Conservation (phyloP, 1,140 invertebrate species). For the Prorops nasuta region DNA sequence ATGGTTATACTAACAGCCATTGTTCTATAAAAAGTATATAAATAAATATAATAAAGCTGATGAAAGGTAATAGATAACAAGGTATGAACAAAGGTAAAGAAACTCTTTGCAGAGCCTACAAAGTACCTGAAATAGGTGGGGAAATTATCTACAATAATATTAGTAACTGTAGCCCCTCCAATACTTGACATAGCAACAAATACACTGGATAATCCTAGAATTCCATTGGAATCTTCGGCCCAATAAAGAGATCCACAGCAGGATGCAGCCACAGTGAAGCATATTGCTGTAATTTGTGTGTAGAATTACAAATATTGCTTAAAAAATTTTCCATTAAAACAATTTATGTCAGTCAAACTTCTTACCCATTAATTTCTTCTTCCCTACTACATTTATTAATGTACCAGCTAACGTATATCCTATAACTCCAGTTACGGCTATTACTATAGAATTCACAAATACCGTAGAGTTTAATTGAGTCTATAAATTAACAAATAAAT, state of each 20-base stretch:
- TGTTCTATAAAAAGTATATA: conserved; percentile 39
- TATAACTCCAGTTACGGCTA: conserved; percentile 43
- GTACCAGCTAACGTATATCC: conserved; percentile 47
- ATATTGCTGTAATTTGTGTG: conserved; percentile 56
- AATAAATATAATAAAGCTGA: conserved; percentile 6
- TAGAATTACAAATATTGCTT: conserved; percentile 15
- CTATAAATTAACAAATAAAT: conserved; percentile 19
- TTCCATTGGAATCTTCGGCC: conserved; percentile 36
- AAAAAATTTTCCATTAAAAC: neutral
- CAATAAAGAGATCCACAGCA: conserved; percentile 43
- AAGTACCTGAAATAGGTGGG: conserved; percentile 46
- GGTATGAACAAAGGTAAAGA: too few relatives aligned
- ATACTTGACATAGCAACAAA: conserved; percentile 47
- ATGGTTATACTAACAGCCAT: conserved; percentile 51
- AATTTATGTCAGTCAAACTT: neutral
- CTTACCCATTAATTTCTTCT: conserved; percentile 45
- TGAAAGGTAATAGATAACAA: too few relatives aligned
- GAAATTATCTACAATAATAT: conserved; percentile 46
- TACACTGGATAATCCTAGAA: conserved; percentile 41
- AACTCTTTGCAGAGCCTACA: too few relatives aligned
- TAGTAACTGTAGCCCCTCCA: conserved; percentile 42
- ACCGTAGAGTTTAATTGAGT: conserved; percentile 38
- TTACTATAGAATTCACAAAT: conserved; percentile 51
- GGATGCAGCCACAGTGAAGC: conserved; percentile 36
- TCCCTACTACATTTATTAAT: conserved; percentile 47